Percentiles rank a stretch among this genome's conserved stretches.
phyloP scores from a whole-genome alignment of 2,797 vertebrate genomes.

The Martes flavigula region DNA sequence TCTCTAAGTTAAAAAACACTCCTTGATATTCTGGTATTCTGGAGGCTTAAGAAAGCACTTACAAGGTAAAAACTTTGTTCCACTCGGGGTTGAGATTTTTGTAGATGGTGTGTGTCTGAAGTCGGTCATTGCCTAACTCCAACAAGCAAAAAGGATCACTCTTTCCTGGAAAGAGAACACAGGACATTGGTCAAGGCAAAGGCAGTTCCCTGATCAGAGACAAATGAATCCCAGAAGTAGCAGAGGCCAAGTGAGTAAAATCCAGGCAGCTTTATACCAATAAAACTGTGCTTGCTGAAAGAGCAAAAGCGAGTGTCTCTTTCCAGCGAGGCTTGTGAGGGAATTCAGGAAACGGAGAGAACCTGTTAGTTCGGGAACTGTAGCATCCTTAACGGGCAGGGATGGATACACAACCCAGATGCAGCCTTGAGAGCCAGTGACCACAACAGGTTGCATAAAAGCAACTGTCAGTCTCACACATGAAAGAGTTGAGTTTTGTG shows the following conservation, averaged over 20 bases:
- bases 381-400: accelerated
- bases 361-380: accelerated
- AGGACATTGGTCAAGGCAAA: not conserved
- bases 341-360: not conserved
- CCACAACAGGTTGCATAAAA: not conserved
- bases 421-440: accelerated
- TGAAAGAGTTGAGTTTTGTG: not conserved
- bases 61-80: conserved; percentile 97
- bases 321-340: not conserved
- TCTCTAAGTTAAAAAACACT: not conserved
- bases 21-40: not conserved
- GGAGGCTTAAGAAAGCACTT: conserved; percentile 79
- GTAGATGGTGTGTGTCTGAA: conserved; percentile 94
- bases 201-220: not conserved
- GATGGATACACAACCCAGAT: accelerated
- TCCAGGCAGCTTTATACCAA: not conserved
- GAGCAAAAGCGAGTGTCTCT: accelerated
- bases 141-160: conserved; percentile 94
- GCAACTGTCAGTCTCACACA: accelerated
- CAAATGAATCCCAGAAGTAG: not conserved
- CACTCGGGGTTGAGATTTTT: conserved; percentile 97
- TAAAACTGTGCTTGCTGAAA: not conserved
- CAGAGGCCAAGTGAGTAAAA: not conserved
- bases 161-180: conserved; percentile 89
- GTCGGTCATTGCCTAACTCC: conserved; percentile 94